Conservation (phyloP, 37 sponge, comb jelly and placozoan species). For the Corticium candelabrum region DNA sequence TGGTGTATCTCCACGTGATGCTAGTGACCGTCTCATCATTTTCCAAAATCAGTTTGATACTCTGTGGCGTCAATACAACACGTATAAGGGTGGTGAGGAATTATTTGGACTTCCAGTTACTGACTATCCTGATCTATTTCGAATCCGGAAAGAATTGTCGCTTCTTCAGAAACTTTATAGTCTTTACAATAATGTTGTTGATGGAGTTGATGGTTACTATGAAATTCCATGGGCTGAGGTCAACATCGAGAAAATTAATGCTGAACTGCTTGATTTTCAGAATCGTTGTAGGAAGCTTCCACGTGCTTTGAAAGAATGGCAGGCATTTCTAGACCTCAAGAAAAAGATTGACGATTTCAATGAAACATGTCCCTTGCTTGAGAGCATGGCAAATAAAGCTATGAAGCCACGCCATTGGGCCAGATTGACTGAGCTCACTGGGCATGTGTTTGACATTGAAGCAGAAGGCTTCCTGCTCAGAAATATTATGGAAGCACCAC, state of each 20-base stretch:
- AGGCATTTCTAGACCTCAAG: conserved; percentile 88
- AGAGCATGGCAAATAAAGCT: conserved; percentile 86
- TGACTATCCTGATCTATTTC: conserved; percentile 71
- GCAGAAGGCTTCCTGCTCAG: conserved; percentile 75
- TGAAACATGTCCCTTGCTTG: conserved; percentile 91
- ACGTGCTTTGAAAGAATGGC: conserved; percentile 95
- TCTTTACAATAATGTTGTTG: conserved; percentile 80
- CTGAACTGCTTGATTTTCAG: conserved; percentile 88
- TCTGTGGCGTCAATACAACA: conserved; percentile 35
- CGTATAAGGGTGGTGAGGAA: conserved; percentile 90
- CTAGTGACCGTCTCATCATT: conserved; percentile 76
- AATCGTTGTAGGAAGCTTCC: conserved; percentile 96
- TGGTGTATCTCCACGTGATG: conserved; percentile 80
- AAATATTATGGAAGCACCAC: conserved; percentile 91
- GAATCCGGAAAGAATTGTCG: conserved; percentile 62
- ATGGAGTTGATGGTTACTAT: conserved; percentile 82
- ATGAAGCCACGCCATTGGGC: conserved; percentile 96
- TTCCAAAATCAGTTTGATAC: conserved; percentile 40
- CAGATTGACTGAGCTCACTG: conserved; percentile 53
- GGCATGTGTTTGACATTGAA: conserved; percentile 78
- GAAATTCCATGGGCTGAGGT: conserved; percentile 92
- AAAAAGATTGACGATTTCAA: conserved; percentile 92
- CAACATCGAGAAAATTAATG: conserved; percentile 91
- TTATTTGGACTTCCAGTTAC: conserved; percentile 85
- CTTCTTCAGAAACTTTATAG: conserved; percentile 93